Conservation (phyloP, 1,140 invertebrate genomes). For the Drosophila ogumai region DNA sequence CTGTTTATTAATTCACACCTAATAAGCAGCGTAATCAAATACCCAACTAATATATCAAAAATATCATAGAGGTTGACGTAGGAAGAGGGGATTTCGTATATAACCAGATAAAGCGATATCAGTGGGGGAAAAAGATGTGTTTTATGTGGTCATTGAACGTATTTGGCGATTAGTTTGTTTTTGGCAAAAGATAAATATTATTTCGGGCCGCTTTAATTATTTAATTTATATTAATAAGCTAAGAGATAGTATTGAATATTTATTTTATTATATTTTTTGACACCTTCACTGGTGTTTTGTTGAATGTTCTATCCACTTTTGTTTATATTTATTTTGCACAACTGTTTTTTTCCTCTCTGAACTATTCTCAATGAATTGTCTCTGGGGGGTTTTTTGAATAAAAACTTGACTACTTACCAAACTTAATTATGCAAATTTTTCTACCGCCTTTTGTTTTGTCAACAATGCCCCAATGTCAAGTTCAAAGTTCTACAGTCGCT, state of each 20-base stretch:
- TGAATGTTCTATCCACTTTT: not conserved
- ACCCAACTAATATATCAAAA: constrained; percentile 30
- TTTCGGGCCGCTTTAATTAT: not conserved
- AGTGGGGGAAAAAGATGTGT: constrained; percentile 6
- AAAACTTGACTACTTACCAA: not conserved
- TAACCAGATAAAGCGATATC: constrained; percentile 32
- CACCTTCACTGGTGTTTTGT: not conserved
- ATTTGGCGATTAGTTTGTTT: constrained; percentile 8
- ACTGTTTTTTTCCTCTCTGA: constrained; percentile 5
- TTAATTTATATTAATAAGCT: not conserved
- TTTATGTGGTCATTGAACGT: constrained; percentile 59
- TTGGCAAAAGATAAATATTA: constrained; percentile 11
- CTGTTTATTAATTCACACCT: constrained; percentile 55
- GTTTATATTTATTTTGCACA: constrained; percentile 17
- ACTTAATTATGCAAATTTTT: constrained; percentile 51
- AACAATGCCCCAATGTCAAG: constrained; percentile 65
- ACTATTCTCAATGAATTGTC: not conserved
- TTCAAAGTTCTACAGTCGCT: constrained; percentile 46
- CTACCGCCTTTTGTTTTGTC: constrained; percentile 36
- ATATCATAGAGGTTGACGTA: constrained; percentile 11
- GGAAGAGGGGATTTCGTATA: not conserved
- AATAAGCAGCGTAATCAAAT: constrained; percentile 47
- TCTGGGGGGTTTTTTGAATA: not conserved
- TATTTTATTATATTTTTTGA: not conserved
- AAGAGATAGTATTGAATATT: not conserved